Base-by-base conservation (phyloP, 2,888 invertebrate genomes). In the Caenorhabditis sp. region DNA sequence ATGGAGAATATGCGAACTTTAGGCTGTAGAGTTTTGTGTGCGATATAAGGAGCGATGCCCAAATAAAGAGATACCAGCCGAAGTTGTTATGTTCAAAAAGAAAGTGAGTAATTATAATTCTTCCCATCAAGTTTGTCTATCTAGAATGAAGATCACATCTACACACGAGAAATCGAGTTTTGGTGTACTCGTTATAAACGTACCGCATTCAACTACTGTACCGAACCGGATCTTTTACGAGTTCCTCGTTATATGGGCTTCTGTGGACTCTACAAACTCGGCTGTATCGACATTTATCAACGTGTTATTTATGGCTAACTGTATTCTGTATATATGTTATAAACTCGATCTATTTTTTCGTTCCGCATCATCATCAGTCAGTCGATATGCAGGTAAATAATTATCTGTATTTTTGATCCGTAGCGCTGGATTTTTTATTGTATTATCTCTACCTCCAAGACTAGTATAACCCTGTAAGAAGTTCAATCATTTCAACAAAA, bases 371-470 rank as follows among this genome's bases (percentile, higher is more conserved):
- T 79, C 83, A 37, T 83, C 71, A 14, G 62, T 51, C n/a, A 84
- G 58, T 51, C 67, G 69, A 60, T 82, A 84, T 1, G 84, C 84
- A 6, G 84, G 84, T 36, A 80, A 65, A 57, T 81, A 84, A 54
- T 49, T 78, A 57, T 70, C 70, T 1, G 43, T 17, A 1, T 58
- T 31, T 12, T 61, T 37, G 1, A 69, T 27, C 58, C 72, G 69
- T 37, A 80, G 65, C n/a, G 68, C 53, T 12, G 70, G 74, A 57
- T 80, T 76, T 43, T 59, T 62, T 72, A 91, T 88, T 0, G 95
- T 95, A 88, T 94, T 94, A 51, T 91, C 90, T 70, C 91, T 91
- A 87, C 93, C 93, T 60, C 95, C 96, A 82, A 96, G 90, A 31
- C 95, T 96, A 0, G 95, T 95, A 90, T 90, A 94, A 90, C 97